phyloP scores from a whole-genome alignment of 1,140 invertebrate genomes.

The Hylyphantes graminicola region DNA sequence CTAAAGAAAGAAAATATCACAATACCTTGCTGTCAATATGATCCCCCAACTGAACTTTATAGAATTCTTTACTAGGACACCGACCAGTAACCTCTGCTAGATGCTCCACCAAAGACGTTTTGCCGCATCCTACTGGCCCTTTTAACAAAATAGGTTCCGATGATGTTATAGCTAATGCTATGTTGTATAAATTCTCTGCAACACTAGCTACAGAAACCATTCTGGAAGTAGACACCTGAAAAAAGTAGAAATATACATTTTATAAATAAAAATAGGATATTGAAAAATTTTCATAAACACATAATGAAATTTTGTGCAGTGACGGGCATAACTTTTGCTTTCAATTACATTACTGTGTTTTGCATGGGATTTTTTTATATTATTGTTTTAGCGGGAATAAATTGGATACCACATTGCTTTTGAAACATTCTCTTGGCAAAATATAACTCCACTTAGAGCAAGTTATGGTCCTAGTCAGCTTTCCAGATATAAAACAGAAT shows the following conservation, averaged over 20 bases:
- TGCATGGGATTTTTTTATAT: too few species aligned
- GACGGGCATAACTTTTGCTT: too few species aligned
- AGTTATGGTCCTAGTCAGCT: too few species aligned
- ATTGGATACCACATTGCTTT: too few species aligned
- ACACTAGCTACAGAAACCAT: slow-evolving; percentile 66
- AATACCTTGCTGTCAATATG: slow-evolving; percentile 92
- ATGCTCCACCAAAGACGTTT: slow-evolving; percentile 91
- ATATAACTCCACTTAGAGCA: too few species aligned
- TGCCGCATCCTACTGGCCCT: slow-evolving; percentile 94
- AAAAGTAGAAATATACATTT: not conserved
- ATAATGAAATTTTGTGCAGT: not conserved
- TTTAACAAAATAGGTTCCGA: slow-evolving; percentile 84
- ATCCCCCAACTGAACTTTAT: slow-evolving; percentile 94
- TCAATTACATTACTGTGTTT: too few species aligned
- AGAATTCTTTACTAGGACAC: slow-evolving; percentile 67
- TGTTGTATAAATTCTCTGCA: slow-evolving; percentile 63
- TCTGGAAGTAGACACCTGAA: not conserved
- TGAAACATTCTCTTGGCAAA: too few species aligned
- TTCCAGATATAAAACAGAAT: too few species aligned
- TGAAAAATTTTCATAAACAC: not conserved
- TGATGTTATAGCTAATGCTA: slow-evolving; percentile 72
- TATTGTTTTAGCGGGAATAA: too few species aligned
- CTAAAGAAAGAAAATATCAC: not conserved
- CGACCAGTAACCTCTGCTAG: slow-evolving; percentile 83
- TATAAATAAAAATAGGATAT: not conserved